Percentiles rank a stretch among this genome's conserved stretches.
phyloP scores from a whole-genome alignment of 2,888 invertebrate genomes.

The Drosophila fungiperda region DNA sequence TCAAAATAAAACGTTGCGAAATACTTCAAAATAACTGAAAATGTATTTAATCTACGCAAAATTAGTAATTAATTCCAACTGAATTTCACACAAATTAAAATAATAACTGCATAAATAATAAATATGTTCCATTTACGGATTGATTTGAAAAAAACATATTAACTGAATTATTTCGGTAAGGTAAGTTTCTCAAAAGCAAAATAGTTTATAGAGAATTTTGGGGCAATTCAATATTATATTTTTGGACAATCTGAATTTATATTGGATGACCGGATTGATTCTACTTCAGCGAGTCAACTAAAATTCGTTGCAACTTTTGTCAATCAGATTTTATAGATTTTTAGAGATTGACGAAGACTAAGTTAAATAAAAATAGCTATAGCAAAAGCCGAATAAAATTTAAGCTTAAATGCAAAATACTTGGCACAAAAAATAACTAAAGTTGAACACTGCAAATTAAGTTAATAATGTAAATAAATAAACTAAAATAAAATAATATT shows the following conservation, averaged over 20 bases:
- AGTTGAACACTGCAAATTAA: too few relatives aligned
- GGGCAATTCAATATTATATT: too few relatives aligned
- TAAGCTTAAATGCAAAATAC: too few relatives aligned
- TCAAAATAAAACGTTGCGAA: neutral
- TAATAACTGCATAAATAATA: neutral
- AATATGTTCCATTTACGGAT: neutral
- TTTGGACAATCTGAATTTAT: too few relatives aligned
- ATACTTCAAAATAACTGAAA: neutral
- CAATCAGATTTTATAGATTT: neutral
- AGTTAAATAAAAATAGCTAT: neutral
- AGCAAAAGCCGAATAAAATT: neutral
- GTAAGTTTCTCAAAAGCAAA: neutral
- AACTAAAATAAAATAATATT: conserved; percentile 1
- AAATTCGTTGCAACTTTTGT: neutral
- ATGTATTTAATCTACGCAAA: neutral
- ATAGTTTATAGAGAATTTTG: neutral
- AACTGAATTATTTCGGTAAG: too few relatives aligned
- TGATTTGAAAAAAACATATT: neutral
- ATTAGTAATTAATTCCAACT: neutral
- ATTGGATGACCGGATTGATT: too few relatives aligned
- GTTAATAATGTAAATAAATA: neutral
- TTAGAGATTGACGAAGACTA: too few relatives aligned
- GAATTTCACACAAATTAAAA: too few relatives aligned
- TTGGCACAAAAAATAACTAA: too few relatives aligned
- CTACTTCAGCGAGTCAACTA: neutral